Base-by-base conservation (phyloP, 2,888 invertebrate genomes). In the Archips crataeganus region DNA sequence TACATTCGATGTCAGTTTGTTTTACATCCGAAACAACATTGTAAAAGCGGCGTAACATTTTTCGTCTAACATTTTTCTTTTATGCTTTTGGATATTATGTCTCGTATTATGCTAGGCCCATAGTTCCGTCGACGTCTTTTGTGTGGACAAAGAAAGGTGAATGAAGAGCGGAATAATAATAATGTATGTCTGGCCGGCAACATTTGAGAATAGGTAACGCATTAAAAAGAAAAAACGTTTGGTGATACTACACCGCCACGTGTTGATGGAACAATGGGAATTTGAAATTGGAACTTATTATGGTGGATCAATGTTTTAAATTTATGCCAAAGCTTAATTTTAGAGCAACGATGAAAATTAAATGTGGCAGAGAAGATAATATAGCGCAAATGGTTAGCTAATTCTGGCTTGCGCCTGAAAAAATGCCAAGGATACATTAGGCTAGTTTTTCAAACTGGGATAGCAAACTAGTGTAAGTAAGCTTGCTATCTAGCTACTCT, bases 1-100 rank as follows among this genome's bases (percentile, higher is more conserved):
- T 94, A 94, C 92, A 93, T 93, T 93, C 90, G 89, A 90, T 91
- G 94, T 93, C 93, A 94, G 94, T 93, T 93, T 94, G 93, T 94
- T 94, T 93, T 93, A 93, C 92, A 91, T 91, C 89, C 90, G 86
- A 91, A 93, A 92, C 90, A 91, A 87, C 89, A 89, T 90, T 92
- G 90, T 92, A 93, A 91, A 86, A 89, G 87, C 87, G 90, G 90
- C 89, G 88, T 88, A 92, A 88, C 90, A 92, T 90, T 87, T 90
- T 92, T 92, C 90, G 89, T 88, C 87, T 82, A 87, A 86, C 88
- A 89, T 92, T 84, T 89, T 86, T 84, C 88, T 85, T 90, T 91
- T 90, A 89, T 90, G 84, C 85, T 86, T 88, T 87, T 82, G 83
- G 85, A 90, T 90, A 90, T 90, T 90, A 92, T 92, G 91, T 90